These are phyloP conservation scores for Drymonia ruficornis DNA, from an alignment of 2,888 invertebrate species.

Conservation along the genomic window DNA sequence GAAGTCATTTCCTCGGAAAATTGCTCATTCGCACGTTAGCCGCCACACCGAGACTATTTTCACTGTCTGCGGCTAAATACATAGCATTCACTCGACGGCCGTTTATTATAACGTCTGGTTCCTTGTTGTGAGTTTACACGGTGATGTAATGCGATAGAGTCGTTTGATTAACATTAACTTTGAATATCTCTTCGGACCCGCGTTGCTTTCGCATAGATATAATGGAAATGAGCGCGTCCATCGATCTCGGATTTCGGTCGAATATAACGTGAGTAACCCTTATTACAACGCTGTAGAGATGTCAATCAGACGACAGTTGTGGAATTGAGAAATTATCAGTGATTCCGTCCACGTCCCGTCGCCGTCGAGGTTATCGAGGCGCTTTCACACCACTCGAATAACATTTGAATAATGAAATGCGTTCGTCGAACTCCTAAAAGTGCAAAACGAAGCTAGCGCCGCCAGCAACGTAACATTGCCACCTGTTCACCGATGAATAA, in stretches of 20 bases:
- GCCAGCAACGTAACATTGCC: conserved; percentile 50
- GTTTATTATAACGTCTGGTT: conserved; percentile 35
- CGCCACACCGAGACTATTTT: conserved; percentile 17
- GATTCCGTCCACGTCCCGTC: conserved; percentile 67
- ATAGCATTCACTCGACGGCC: conserved; percentile 38
- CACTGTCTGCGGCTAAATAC: conserved; percentile 45
- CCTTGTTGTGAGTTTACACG: conserved; percentile 35
- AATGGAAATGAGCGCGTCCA: conserved; percentile 57
- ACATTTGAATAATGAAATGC: conserved; percentile 77
- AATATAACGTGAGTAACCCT: conserved; percentile 45
- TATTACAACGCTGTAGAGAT: conserved; percentile 51
- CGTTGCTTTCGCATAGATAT: conserved; percentile 57
- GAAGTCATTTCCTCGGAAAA: conserved; percentile 64
- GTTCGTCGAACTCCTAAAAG: conserved; percentile 77
- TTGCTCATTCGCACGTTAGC: conserved; percentile 56
- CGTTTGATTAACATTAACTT: conserved; percentile 57
- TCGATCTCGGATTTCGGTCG: conserved; percentile 44
- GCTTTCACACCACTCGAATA: conserved; percentile 79
- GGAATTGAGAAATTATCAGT: conserved; percentile 56
- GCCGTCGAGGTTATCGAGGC: conserved; percentile 70
- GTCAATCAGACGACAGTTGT: conserved; percentile 43
- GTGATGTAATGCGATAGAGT: conserved; percentile 56
- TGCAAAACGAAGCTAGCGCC: conserved; percentile 63
- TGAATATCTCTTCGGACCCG: conserved; percentile 49
- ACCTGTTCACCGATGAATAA: conserved; percentile 62